A percentile compares a stretch with the other conserved stretches of the same genome.
Conservation (phyloP, 2,797 vertebrate genomes). For the Delichon dasypus region DNA sequence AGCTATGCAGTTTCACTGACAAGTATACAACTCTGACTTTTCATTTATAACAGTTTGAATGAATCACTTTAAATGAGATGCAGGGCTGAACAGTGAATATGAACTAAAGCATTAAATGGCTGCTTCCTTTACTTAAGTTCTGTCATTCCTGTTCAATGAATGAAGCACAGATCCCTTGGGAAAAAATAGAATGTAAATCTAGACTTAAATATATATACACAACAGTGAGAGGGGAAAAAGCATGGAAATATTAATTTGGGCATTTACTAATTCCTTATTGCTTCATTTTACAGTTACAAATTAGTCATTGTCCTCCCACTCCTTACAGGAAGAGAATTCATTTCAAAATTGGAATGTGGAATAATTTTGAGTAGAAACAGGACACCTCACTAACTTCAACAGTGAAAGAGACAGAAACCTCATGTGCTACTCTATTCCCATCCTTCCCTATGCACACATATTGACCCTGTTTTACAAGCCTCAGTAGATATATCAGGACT, state of each 20-base stretch:
- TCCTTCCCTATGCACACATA: background rate
- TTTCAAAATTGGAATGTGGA: conserved; percentile 17
- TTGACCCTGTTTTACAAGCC: background rate
- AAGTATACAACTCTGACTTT: background rate
- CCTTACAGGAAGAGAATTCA: background rate
- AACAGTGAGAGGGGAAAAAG: fast-evolving
- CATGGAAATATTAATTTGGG: background rate
- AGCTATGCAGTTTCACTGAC: background rate
- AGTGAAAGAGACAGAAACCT: background rate
- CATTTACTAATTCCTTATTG: background rate
- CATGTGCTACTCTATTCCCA: background rate
- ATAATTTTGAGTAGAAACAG: conserved; percentile 32
- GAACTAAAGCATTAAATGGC: background rate
- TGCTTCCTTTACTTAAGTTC: background rate
- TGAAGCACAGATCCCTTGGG: background rate
- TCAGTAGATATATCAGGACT: background rate
- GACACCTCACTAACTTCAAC: background rate
- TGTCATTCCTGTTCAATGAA: background rate
- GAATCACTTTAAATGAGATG: background rate
- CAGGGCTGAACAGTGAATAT: background rate
- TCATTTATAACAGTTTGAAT: background rate
- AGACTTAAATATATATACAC: background rate
- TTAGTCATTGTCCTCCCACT: background rate
- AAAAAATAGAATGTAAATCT: background rate
- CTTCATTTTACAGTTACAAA: conserved; percentile 31